Conservation (phyloP, 2,888 invertebrate genomes). For the Drosophila merina region DNA sequence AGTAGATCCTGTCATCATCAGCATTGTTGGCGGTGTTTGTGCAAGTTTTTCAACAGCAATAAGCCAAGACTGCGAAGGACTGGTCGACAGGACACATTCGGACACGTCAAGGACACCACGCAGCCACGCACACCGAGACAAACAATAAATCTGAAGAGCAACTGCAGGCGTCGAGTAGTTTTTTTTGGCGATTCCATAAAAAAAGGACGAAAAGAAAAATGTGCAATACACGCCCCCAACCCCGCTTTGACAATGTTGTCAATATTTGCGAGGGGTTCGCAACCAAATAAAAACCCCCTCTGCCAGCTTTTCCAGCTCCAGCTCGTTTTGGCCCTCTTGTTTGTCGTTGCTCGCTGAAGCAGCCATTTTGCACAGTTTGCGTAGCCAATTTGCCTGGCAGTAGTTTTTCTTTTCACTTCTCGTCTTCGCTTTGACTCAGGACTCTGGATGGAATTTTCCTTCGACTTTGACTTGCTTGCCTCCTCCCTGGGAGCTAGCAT, state of each 20-base stretch:
- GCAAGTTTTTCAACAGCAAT: slow-evolving; percentile 55
- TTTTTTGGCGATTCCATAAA: slow-evolving; percentile 15
- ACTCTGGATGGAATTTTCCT: slow-evolving; percentile 48
- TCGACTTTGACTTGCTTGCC: slow-evolving; percentile 34
- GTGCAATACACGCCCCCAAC: slow-evolving; percentile 13
- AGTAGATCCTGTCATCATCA: slow-evolving; percentile 63
- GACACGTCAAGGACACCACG: slow-evolving; percentile 39
- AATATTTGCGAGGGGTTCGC: slow-evolving; percentile 23
- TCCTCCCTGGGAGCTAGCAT: slow-evolving; percentile 47
- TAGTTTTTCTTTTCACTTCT: slow-evolving; percentile 40
- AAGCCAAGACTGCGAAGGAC: slow-evolving; percentile 40
- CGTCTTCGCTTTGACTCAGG: slow-evolving; percentile 34
- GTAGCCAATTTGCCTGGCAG: slow-evolving; percentile 70
- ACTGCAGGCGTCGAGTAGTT: slow-evolving; percentile 46
- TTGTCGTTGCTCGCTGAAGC: slow-evolving; percentile 68
- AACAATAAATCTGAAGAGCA: slow-evolving; percentile 76
- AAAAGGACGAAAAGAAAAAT: slow-evolving; percentile 34
- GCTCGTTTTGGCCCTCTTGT: slow-evolving; percentile 37
- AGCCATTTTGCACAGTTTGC: slow-evolving; percentile 71
- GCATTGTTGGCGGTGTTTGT: slow-evolving; percentile 56
- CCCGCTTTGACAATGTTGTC: slow-evolving; percentile 35
- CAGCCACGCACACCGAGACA: slow-evolving; percentile 55
- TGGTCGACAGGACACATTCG: slow-evolving; percentile 29
- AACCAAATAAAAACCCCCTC: slow-evolving; percentile 1
- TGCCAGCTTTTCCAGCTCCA: neutral